A percentile compares a stretch with the other conserved stretches of the same genome.
phyloP scores from a whole-genome alignment of 2,888 invertebrate genomes.

The Mythimna impura region DNA sequence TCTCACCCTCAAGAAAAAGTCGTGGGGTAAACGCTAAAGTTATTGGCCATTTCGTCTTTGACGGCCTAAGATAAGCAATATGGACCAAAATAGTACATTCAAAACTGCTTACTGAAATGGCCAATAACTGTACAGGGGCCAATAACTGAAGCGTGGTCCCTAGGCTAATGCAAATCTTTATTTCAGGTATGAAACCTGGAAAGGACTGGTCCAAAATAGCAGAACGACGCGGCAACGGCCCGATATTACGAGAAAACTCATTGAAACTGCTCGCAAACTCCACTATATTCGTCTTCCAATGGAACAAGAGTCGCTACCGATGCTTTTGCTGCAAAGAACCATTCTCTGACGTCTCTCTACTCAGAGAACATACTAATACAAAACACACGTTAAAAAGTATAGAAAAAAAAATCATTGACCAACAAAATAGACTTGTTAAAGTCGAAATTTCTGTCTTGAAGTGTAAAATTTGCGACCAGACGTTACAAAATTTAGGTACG shows the following conservation, averaged over 20 bases:
- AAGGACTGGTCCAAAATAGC: conserved; percentile 73
- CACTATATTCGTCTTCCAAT: conserved; percentile 82
- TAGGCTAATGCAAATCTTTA: background rate
- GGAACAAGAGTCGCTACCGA: conserved; percentile 82
- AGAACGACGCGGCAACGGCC: conserved; percentile 77
- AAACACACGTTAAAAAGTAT: conserved; percentile 76
- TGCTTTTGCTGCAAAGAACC: conserved; percentile 85
- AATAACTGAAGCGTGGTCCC: too few relatives aligned
- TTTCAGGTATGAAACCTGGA: conserved; percentile 50
- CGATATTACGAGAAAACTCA: conserved; percentile 79
- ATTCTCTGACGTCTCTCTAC: conserved; percentile 74
- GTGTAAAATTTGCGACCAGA: conserved; percentile 77
- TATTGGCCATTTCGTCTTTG: too few relatives aligned
- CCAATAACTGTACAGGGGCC: too few relatives aligned
- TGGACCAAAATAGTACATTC: too few relatives aligned
- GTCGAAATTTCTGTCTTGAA: conserved; percentile 79
- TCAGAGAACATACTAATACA: conserved; percentile 74
- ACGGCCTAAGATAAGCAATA: too few relatives aligned
- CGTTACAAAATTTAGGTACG: conserved; percentile 64
- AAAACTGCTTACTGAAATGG: too few relatives aligned
- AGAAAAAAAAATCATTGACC: conserved; percentile 80
- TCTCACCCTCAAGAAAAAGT: too few relatives aligned
- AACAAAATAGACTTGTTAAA: conserved; percentile 82
- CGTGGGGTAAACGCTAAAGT: too few relatives aligned
- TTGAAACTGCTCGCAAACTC: conserved; percentile 89